Evolutionary conservation across 2,797 vertebrate genomes (phyloP), one percentile per base, ranked within the genome.

Genomic region (Tenualosa thibaudeaui): DNA sequence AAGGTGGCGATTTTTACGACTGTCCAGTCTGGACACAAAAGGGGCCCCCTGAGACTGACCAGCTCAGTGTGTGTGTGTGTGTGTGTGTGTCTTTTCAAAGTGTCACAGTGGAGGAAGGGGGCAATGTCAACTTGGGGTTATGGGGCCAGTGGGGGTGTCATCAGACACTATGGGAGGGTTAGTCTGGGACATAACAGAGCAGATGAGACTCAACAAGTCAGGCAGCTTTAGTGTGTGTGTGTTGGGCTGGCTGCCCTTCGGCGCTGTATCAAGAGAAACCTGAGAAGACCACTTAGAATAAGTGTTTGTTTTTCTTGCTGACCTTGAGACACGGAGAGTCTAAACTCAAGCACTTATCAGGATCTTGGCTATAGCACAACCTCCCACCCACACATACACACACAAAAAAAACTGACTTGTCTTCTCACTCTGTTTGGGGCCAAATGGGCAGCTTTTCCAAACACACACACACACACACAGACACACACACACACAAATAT

Each of bases 141-240:
- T n/a, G n/a, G n/a, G n/a, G n/a, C n/a, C n/a, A n/a, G 31, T 37
- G 17, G 68, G 37, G 62, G 6, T 40, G 71, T 78, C 71, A 78
- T 83, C 65, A 86, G 88, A 87, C 68, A n/a, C 43, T 53, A 85
- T 93, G 92, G 92, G 92, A 91, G 91, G 93, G 92, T 90, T 89
- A 90, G 84, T n/a, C 86, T 84, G 87, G 86, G 86, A 86, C 68
- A 88, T 71, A 87, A 91, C 89, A 89, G 90, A 86, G 88, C 89
- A 94, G 92, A 92, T 92, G 91, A 94, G 92, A 94, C 93, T 92
- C 91, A 92, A 94, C 92, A 93, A 85, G 91, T 87, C 90, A 90
- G 89, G 87, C 78, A 86, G 87, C n/a, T 62, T 62, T 62, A 62
- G 58, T 68, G 82, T 85, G 82, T 87, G 85, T 56, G 86, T 81